phyloP scores from a whole-genome alignment of 2,797 vertebrate genomes.

The Typhlichthys eigenmanni region DNA sequence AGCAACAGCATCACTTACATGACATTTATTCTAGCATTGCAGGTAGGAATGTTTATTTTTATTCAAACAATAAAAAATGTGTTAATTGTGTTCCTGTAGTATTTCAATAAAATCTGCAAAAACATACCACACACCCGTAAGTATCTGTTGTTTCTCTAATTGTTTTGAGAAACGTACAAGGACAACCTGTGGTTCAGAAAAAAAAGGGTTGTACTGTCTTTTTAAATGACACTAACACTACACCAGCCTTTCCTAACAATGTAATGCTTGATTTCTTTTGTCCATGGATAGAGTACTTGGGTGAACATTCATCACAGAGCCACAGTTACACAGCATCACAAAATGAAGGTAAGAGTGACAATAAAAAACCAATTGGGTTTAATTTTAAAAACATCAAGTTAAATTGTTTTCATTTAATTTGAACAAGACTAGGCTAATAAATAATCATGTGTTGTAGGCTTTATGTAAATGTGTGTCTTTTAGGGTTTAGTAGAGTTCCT shows the following conservation, averaged over 20 bases:
- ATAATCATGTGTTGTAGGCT: not conserved
- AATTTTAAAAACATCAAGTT: not conserved
- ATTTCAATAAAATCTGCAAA: not conserved
- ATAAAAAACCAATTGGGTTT: not conserved
- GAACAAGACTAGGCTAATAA: not conserved
- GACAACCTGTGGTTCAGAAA: too few relatives aligned
- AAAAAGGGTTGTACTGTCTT: too few relatives aligned
- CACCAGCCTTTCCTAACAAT: not conserved
- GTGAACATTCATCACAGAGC: slow-evolving; percentile 19
- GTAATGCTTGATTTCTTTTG: not conserved
- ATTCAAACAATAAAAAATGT: not conserved
- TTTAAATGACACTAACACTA: not conserved
- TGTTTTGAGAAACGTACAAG: not conserved
- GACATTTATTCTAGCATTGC: slow-evolving; percentile 44
- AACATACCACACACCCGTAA: not conserved
- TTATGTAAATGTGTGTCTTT: too few relatives aligned
- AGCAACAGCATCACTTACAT: slow-evolving; percentile 40
- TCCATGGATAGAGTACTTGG: slow-evolving; percentile 28
- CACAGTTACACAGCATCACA: slow-evolving; percentile 4
- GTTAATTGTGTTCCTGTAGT: not conserved
- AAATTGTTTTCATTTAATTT: not conserved
- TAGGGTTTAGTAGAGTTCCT: not conserved
- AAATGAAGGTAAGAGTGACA: slow-evolving; percentile 28
- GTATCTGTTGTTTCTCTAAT: not conserved
- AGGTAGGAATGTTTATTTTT: slow-evolving; percentile 32